Evolutionary conservation across 2,797 vertebrate genomes (phyloP), one percentile per base, ranked within the genome.

Genomic region (Paramormyrops hopkinsi): DNA sequence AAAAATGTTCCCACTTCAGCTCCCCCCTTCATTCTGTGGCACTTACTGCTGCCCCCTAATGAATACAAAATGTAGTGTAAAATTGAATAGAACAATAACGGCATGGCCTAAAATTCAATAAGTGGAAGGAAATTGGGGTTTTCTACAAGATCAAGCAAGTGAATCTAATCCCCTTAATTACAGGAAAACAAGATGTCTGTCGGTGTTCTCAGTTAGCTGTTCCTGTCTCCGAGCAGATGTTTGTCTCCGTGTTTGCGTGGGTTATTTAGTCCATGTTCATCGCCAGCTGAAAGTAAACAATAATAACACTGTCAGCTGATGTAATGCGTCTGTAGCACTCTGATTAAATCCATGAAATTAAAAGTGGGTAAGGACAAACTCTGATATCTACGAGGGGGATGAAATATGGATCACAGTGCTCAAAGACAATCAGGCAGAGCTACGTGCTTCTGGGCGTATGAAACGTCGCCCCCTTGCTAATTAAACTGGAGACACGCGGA

Each of bases 151-250:
- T 90, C 90, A 89, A 90, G 91, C 92, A 91, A 93, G 91, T 94
- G 91, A 90, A 94, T 93, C 91, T 93, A 94, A 95, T 94, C 91
- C 92, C 73, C 90, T 93, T 95, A 93, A 95, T 94, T 93, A 93
- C 92, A 88, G 89, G 79, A 48, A 51, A 56, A n/a, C 73, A 83
- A 79, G 89, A 93, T 93, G 92, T 94, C 92, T 90, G 90, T 90
- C 88, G 82, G 87, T 88, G 41, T 76, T 85, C n/a, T 91, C 53
- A 82, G 62, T 37, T 12, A 69, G 33, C 53, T 50, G 33, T 85
- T 88, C 69, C 88, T 86, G 29, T 53, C 9, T 69, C 25, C 87
- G 89, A 87, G 90, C 88, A 91, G 84, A 88, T 88, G 73, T 76
- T 76, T 17, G 14, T 76, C 5, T 41, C 0, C 6, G 0, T 41